Percentiles rank a stretch among this genome's conserved stretches.
Conservation (phyloP, 2,888 invertebrate genomes). For the Sceliomorpha sp. region DNA sequence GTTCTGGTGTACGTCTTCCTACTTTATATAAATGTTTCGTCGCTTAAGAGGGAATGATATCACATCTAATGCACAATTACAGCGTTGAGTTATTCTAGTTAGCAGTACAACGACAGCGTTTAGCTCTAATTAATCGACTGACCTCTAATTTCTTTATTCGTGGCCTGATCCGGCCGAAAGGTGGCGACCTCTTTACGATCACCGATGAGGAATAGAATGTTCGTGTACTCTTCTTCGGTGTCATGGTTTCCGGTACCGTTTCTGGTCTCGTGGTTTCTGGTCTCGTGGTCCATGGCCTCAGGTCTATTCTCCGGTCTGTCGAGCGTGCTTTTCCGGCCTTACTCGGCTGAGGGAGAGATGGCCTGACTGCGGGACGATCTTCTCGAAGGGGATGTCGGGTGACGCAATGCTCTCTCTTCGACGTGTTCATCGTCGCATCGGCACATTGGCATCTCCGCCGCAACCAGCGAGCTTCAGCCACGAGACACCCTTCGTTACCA, state of each 20-base stretch:
- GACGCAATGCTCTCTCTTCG: constrained; percentile 71
- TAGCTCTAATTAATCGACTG: no score
- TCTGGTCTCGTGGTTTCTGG: constrained; percentile 76
- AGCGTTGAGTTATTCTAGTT: no score
- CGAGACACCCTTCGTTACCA: constrained; percentile 50
- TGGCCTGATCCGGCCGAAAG: constrained; percentile 74
- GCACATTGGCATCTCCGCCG: constrained; percentile 66
- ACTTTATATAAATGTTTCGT: no score
- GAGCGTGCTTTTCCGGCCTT: constrained; percentile 22
- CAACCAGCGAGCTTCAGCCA: constrained; percentile 39
- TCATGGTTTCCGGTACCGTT: constrained; percentile 72
- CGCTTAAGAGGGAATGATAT: no score
- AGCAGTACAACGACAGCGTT: no score
- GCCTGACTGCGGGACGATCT: constrained; percentile 44
- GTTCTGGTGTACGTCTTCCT: no score
- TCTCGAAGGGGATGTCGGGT: constrained; percentile 68
- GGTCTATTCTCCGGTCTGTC: constrained; percentile 32
- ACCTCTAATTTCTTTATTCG: constrained; percentile 76
- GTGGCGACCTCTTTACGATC: constrained; percentile 72
- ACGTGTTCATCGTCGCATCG: constrained; percentile 79
- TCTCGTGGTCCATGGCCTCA: constrained; percentile 76
- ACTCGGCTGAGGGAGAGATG: constrained; percentile 26
- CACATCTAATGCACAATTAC: no score
- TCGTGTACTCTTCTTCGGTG: constrained; percentile 70
- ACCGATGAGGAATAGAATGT: constrained; percentile 74